Percentiles rank a stretch among this genome's conserved stretches.
phyloP scores from a whole-genome alignment of 2,888 invertebrate species.

The Exephanes ischioxanthus region DNA sequence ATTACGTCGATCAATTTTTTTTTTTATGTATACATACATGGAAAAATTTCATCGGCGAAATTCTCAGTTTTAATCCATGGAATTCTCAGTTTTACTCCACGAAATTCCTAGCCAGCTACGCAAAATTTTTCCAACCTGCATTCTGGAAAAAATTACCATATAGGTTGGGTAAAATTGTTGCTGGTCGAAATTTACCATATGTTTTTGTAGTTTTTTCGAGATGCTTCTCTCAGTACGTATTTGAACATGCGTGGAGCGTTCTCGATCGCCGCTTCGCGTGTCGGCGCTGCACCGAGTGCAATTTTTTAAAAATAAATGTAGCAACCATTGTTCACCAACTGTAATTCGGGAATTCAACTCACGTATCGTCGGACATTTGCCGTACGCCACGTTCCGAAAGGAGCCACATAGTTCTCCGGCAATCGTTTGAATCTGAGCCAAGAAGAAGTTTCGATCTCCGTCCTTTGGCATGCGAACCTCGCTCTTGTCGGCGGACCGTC shows the following conservation, averaged over 20 bases:
- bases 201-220: too few relatives aligned
- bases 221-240: not conserved
- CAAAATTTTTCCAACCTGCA: too few relatives aligned
- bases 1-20: too few relatives aligned
- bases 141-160: too few relatives aligned
- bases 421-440: conserved; percentile 65
- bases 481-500: conserved; percentile 45
- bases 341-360: conserved; percentile 35
- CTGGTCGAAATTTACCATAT: too few relatives aligned
- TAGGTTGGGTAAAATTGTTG: too few relatives aligned
- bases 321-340: not conserved
- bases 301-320: not conserved
- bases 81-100: too few relatives aligned
- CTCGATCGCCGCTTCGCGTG: not conserved
- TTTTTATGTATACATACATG: too few relatives aligned
- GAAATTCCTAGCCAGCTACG: too few relatives aligned
- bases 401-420: conserved; percentile 38
- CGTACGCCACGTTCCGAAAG: conserved; percentile 45
- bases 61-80: too few relatives aligned
- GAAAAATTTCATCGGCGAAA: too few relatives aligned
- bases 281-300: not conserved
- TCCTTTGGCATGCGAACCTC: conserved; percentile 52
- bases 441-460: conserved; percentile 52
- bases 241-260: conserved; percentile 11
- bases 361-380: conserved; percentile 60